Percentiles rank a stretch among this genome's conserved stretches.
Evolutionary conservation across 1,140 invertebrate genomes (phyloP).

Genomic region (Lanistes nyassanus): DNA sequence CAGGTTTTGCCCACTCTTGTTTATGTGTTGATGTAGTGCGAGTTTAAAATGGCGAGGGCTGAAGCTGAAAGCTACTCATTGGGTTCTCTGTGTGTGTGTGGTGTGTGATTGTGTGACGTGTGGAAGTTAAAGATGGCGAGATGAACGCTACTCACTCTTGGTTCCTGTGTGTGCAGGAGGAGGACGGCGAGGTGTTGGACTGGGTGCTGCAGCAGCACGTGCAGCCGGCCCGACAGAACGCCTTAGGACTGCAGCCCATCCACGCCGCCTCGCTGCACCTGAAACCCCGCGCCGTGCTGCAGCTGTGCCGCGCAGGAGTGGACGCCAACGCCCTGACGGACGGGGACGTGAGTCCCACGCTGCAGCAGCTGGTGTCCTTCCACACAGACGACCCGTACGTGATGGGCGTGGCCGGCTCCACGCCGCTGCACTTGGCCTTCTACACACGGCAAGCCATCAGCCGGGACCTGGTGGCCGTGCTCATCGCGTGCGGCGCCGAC

Average conservation of each 20-base stretch:
- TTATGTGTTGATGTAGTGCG: too few species aligned
- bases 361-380: slow-evolving; percentile 25
- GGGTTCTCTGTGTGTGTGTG: too few species aligned
- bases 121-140: too few species aligned
- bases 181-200: slow-evolving; percentile 19
- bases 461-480: slow-evolving; percentile 5
- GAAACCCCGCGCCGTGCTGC: slow-evolving; percentile 6
- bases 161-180: slow-evolving; percentile 7
- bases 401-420: slow-evolving; percentile 25
- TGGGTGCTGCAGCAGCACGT: slow-evolving; percentile 20
- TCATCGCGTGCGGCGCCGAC: slow-evolving; percentile 24
- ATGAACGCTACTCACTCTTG: too few species aligned
- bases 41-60: too few species aligned
- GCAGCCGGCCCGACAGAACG: slow-evolving; percentile 17
- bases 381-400: slow-evolving; percentile 25
- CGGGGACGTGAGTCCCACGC: slow-evolving; percentile 19
- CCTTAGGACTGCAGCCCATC: slow-evolving; percentile 24
- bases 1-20: too few species aligned
- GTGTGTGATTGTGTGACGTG: too few species aligned
- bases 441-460: slow-evolving; percentile 16
- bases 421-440: slow-evolving; percentile 18
- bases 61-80: too few species aligned
- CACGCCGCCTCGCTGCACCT: slow-evolving; percentile 21
- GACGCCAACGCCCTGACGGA: slow-evolving; percentile 23
- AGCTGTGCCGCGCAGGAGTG: slow-evolving; percentile 26